Base-by-base conservation (phyloP, 2,888 invertebrate genomes). In the Napeogenes inachia region DNA sequence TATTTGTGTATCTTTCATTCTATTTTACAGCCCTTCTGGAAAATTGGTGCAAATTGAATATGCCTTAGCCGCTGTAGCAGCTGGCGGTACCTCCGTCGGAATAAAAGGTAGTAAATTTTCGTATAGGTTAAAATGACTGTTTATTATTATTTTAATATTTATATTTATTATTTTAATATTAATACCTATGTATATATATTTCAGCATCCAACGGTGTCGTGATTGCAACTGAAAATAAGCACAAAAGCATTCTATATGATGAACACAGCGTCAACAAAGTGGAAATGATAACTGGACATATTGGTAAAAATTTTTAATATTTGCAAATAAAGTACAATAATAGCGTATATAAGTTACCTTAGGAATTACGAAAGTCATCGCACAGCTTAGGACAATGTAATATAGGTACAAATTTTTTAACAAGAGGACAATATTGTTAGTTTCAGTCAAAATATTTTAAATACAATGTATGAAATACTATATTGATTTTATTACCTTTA, bases 1-100 rank as follows among this genome's bases (percentile, higher is more conserved):
- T 67, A 30, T 30, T 12, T 12, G 30, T 50, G 50, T 30, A 50
- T 30, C 30, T 50, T 50, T 5, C 4, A 21, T 21, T 50, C 2
- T 10, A 10, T 10, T n/a, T 50, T 50, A 38, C 90, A 99, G 99
- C 83, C 99, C 99, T 21, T 99, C 99, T 33, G 99, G 99, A 71
- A 99, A 99, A 91, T 92, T 99, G 75, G 99, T 99, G 61, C 99
- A 99, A 91, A 98, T 99, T 75, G 99, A 99, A 92, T 99, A 99
- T 95, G 99, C 99, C 4, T 92, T 99, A 84, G 98, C 99, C 61
- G 99, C 99, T 42, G 99, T 99, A 35, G 97, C 98, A 64, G 98
- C 98, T 68, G 99, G 99, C 65, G 99, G 99, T 4, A 98, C 99
- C 3, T 98, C 99, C 63, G 99, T 99, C 70, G 99, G 99, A 50